Base-by-base conservation (phyloP, 1,140 invertebrate genomes). In the Nautilus pompilius region DNA sequence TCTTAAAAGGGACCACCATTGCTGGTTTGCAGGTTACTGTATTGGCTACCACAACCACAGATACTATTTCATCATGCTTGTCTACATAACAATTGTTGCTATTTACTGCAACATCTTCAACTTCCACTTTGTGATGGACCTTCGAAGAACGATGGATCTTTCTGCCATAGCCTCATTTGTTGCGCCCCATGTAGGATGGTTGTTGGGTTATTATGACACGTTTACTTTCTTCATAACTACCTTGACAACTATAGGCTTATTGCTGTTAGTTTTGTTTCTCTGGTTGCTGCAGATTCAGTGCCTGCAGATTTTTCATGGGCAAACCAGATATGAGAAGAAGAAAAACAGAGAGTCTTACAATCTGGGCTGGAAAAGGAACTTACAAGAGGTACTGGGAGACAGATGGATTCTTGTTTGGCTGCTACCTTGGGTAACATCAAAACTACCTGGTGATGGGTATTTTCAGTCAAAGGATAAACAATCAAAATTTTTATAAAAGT, bases 1-100 rank as follows among this genome's bases (percentile, higher is more conserved):
- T 51, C 79, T 96, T 2, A 95, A 94, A 79, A 85, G 95, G 68
- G 95, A 98, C 78, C 96, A 98, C 82, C 96, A 99, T 78, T 98
- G 96, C 78, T 89, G 90, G 53, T 98, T 98, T 80, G 90, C 91
- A 22, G 90, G 89, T 10, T 91, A 89, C 75, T 98, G 95, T 82
- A 85, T 98, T 28, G 96, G 95, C 2, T 90, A 95, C 76, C 86
- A 86, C 57, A 98, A 98, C 82, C 89, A 92, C 69, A 86, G 94
- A 72, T 96, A 93, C 79, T 98, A 96, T 76, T 81, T 94, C 5
- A 88, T 89, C 72, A 91, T 95, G 78, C 82, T 93, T 15, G 78
- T 92, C 8, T 90, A 96, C 78, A 84, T 96, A 28, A 53, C 64
- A 1, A 26, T 76, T 22, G 75, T 65, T 10, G 74, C 66, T 3